These are phyloP conservation scores for Phalacrocorax carbo DNA, from an alignment of 2,113 vertebrate genomes.

Conservation along the genomic window DNA sequence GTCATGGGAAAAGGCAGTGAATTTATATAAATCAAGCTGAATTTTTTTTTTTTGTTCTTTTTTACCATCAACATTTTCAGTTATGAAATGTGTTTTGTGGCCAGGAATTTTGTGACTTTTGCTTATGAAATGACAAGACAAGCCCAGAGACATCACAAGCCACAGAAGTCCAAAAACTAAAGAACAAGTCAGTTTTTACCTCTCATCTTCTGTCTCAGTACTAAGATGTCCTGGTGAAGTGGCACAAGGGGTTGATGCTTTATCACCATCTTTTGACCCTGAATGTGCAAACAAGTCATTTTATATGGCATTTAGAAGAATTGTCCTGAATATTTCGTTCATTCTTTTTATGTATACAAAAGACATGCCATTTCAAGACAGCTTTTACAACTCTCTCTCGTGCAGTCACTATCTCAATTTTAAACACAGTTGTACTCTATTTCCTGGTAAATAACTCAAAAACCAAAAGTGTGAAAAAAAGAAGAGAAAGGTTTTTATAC, in stretches of 20 bases:
- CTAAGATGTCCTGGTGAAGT: neutral
- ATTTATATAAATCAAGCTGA: neutral
- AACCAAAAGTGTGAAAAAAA: fast-evolving
- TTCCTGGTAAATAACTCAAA: neutral
- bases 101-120: neutral
- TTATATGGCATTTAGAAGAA: neutral
- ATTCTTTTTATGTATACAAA: fast-evolving
- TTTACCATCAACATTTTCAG: fast-evolving
- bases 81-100: neutral
- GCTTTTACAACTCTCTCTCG: neutral
- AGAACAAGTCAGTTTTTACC: neutral
- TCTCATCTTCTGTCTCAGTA: neutral
- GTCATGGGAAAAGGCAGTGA: fast-evolving
- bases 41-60: neutral
- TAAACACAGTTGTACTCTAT: neutral
- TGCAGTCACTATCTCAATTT: neutral
- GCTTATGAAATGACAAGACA: neutral
- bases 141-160: neutral
- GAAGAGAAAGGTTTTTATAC: neutral
- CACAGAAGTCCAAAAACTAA: neutral
- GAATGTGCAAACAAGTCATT: neutral
- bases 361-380: fast-evolving
- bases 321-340: neutral
- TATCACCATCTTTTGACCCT: neutral
- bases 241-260: neutral